These are phyloP conservation scores for Poecilia wingei DNA, from an alignment of 2,797 vertebrate genomes.

Conservation along the genomic window DNA sequence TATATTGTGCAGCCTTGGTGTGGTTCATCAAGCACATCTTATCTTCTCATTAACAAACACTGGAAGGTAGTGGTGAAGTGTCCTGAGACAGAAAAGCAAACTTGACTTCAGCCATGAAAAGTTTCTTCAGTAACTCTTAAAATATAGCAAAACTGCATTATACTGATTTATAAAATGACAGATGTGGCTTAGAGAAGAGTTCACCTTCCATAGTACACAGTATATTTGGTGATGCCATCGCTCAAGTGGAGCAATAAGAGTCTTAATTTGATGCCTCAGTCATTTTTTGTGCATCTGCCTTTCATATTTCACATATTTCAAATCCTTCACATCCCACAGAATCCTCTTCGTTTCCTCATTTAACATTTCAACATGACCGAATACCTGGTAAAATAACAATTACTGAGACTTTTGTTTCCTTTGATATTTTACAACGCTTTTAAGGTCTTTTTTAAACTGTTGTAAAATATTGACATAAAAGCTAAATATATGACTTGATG, in stretches of 20 bases:
- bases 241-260: not conserved
- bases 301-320: not conserved
- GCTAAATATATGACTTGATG: not conserved
- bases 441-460: not conserved
- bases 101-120: not conserved
- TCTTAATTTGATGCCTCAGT: not conserved
- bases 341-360: not conserved
- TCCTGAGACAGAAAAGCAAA: not conserved
- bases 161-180: not conserved
- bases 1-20: not conserved
- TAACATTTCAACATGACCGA: not conserved
- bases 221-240: not conserved
- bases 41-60: not conserved
- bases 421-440: not conserved
- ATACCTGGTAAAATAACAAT: not conserved
- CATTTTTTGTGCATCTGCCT: not conserved
- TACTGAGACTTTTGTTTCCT: not conserved
- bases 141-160: not conserved
- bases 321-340: not conserved
- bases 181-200: not conserved
- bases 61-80: not conserved
- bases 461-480: not conserved
- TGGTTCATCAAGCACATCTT: not conserved
- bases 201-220: not conserved
- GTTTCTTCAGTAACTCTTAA: not conserved